phyloP scores from a whole-genome alignment of 2,888 invertebrate genomes.

The Limnephilus marmoratus region DNA sequence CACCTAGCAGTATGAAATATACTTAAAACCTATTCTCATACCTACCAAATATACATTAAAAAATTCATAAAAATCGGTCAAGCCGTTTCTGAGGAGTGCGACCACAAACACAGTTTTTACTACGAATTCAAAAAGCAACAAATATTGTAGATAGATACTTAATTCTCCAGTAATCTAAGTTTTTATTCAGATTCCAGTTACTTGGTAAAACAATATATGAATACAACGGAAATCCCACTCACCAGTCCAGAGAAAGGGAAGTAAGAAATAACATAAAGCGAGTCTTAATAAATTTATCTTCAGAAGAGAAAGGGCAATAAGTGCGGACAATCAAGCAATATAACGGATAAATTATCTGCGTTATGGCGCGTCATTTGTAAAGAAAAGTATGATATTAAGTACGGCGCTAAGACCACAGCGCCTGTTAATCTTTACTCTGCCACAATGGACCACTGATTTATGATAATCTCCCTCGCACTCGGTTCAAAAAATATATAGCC shows the following conservation, averaged over 20 bases:
- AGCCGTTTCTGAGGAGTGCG: no score
- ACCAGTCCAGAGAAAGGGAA: background rate
- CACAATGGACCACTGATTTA: constrained; percentile 61
- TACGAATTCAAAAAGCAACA: background rate
- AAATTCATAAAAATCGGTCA: no score
- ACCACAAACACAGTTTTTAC: no score
- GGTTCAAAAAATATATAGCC: constrained; percentile 60
- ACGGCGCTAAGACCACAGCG: constrained; percentile 54
- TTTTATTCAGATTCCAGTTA: background rate
- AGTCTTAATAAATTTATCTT: background rate
- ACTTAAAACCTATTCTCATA: no score
- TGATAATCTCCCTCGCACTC: constrained; percentile 58
- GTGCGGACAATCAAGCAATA: constrained; percentile 37
- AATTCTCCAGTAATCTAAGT: background rate
- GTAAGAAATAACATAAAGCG: background rate
- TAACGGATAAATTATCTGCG: constrained; percentile 51
- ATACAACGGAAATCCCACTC: background rate
- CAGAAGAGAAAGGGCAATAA: constrained; percentile 7
- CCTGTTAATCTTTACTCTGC: constrained; percentile 56
- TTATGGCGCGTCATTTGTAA: constrained; percentile 51
- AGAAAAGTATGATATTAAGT: constrained; percentile 58
- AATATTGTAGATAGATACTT: background rate
- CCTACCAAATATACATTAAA: no score
- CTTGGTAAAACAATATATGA: background rate
- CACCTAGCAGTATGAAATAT: no score